Base-by-base conservation (phyloP, 2,113 vertebrate genomes). In the Nesoenas mayeri region DNA sequence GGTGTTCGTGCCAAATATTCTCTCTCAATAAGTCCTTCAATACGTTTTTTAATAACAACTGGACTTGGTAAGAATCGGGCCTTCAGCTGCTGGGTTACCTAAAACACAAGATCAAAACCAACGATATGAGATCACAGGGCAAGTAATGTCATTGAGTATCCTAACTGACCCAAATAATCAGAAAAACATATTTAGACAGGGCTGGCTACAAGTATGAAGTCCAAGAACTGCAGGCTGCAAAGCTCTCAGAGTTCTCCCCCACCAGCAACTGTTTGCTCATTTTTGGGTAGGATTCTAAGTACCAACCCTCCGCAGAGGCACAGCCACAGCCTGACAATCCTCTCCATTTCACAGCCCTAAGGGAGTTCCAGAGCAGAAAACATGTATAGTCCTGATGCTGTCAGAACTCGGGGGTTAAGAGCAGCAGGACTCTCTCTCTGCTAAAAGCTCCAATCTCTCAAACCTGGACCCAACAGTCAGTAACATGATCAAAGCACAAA, bases 21-120 rank as follows among this genome's bases (percentile, higher is more conserved):
- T 98, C 99, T 98, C 98, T 99, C 99, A 99, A 99, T 99, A 98
- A 99, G 99, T 99, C 99, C 99, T 98, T 99, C 99, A 97, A 99
- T 99, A 97, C 99, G 99, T 95, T 99, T 99, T 98, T 99, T 99
- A 98, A 99, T 99, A 95, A 99, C 99, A 98, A 99, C 99, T 85
- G 99, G 99, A 96, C 99, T 99, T 97, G 99, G 99, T 97, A 99
- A 98, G 98, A 99, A 99, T 97, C 99, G 98, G 67, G 99, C 98
- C 95, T 98, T 99, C 96, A 99, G 98, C 97, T 99, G 99, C 97
- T 99, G 99, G 97, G 99, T 99, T 97, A 99, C 99, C 99, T 99
- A 94, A 62, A 96, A 95, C 40, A 36, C 64, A 94, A 96, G 78
- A 84, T 31, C 72, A 89, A 92, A 89, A 61, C 9, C 88, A 67